A percentile compares a stretch with the other conserved stretches of the same genome.
These are phyloP conservation scores for Sebastes wilsoni DNA, from an alignment of 2,797 vertebrate genomes.

Conservation along the genomic window DNA sequence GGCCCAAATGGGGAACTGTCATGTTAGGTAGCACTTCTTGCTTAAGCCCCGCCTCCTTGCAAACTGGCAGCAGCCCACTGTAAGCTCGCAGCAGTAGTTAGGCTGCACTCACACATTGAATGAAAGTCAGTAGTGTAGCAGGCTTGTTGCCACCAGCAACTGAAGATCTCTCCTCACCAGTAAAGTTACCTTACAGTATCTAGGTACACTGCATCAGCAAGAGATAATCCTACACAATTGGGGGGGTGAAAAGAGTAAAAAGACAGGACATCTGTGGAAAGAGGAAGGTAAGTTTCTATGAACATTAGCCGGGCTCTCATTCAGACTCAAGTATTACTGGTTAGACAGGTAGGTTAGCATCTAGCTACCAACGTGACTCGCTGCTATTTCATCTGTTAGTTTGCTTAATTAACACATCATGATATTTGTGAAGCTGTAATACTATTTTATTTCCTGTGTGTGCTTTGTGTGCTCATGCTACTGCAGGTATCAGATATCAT, in stretches of 20 bases:
- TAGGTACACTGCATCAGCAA: neutral
- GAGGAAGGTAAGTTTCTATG: conserved; percentile 55
- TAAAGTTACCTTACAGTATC: neutral
- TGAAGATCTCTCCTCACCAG: conserved; percentile 3
- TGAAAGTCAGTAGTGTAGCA: conserved; percentile 71
- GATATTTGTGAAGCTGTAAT: neutral
- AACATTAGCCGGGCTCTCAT: conserved; percentile 51
- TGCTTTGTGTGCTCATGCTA: conserved; percentile 11
- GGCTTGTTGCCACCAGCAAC: conserved; percentile 35
- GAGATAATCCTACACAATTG: neutral
- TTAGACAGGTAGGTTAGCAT: conserved; percentile 73
- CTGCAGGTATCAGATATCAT: conserved; percentile 59
- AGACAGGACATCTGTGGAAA: conserved; percentile 37
- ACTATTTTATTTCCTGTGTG: neutral
- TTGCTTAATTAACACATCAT: neutral
- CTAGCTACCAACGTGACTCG: conserved; percentile 29
- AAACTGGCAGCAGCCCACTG: conserved; percentile 29
- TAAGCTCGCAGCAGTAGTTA: conserved; percentile 44
- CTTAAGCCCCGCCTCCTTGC: conserved; percentile 38
- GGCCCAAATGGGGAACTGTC: neutral
- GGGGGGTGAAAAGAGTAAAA: neutral
- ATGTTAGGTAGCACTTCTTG: conserved; percentile 50
- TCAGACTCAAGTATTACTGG: conserved; percentile 69
- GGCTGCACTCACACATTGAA: conserved; percentile 73
- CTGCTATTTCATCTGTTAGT: neutral